Conservation (phyloP, 2,113 vertebrate species). For the Budorcas taxicolor region DNA sequence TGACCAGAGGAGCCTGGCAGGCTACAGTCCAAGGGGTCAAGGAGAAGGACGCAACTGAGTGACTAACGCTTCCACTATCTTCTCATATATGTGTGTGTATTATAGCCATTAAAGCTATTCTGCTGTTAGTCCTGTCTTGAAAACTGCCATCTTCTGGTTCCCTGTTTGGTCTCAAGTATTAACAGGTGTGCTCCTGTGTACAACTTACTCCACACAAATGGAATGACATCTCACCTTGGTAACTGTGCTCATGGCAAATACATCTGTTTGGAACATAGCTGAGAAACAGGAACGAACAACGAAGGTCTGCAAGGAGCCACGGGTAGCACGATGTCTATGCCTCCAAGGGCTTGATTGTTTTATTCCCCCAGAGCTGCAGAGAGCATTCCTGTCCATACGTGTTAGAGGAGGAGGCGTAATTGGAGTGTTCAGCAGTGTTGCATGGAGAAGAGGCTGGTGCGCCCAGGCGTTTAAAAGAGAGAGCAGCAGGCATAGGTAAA, state of each 20-base stretch:
- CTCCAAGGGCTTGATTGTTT: background rate
- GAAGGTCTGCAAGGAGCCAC: conserved; percentile 26
- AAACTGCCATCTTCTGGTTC: background rate
- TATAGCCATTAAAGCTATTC: background rate
- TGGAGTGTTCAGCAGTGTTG: background rate
- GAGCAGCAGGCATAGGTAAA: background rate
- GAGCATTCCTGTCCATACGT: background rate
- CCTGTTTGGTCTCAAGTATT: background rate
- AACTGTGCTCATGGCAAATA: background rate
- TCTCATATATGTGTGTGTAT: background rate
- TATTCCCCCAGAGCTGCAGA: background rate
- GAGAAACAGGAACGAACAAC: conserved; percentile 25
- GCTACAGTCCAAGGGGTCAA: background rate
- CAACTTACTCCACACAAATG: background rate
- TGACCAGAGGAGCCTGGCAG: background rate
- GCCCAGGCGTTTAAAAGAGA: background rate
- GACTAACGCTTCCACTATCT: background rate
- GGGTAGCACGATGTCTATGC: background rate
- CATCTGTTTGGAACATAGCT: conserved; percentile 25
- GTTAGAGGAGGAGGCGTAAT: background rate
- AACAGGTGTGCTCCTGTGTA: background rate
- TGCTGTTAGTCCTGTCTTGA: background rate
- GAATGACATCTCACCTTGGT: conserved; percentile 10
- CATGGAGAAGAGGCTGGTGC: background rate
- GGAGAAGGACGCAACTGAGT: background rate